Evolutionary conservation across 2,888 invertebrate genomes (phyloP), one percentile per base, ranked within the genome.

Genomic region (Cremastinae sp.): DNA sequence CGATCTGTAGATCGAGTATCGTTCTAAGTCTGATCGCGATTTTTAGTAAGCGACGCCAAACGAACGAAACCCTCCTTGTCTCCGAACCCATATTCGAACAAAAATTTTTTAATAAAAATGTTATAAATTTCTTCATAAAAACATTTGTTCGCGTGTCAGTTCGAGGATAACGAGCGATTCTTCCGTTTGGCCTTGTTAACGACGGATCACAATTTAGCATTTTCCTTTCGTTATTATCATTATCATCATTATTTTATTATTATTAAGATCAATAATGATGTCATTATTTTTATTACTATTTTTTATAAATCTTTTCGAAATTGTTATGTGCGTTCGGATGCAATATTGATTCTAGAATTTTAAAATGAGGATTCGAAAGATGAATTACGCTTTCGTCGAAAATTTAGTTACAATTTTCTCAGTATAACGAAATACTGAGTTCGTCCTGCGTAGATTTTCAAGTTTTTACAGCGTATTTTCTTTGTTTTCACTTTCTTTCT

Each of bases 1-100:
- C 82, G 98, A 98, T 91, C 94, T 98, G 88, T 98, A 94, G 28
- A 65, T 43, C 41, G 37, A 12, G 47, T 0, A 9, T 14, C 10
- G 18, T 18, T 78, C 74, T 74, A 77, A 76, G 74, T 77, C 70
- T 71, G 72, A 61, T 65, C 58, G 70, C 61, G 74, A 76, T 78
- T 75, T n/a, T n/a, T n/a, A 76, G 75, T 79, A 74, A 28, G 5
- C 28, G 28, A 28, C 2, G 28, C 28, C 28, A 28, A 28, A 28
- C 28, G 28, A 5, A 56, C 56, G 51, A 39, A 45, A 20, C 51
- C 18, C n/a, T n/a, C 41, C 16, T 14, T 55, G n/a, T n/a, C 43
- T 35, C 55, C 45, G 47, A 47, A 45, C 37, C 18, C 37, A 37
- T 35, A 45, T 12, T 18, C 45, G 2, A 5, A 28, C 2, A 5